phyloP scores from a whole-genome alignment of 1,140 invertebrate genomes.

The Pantala flavescens region DNA sequence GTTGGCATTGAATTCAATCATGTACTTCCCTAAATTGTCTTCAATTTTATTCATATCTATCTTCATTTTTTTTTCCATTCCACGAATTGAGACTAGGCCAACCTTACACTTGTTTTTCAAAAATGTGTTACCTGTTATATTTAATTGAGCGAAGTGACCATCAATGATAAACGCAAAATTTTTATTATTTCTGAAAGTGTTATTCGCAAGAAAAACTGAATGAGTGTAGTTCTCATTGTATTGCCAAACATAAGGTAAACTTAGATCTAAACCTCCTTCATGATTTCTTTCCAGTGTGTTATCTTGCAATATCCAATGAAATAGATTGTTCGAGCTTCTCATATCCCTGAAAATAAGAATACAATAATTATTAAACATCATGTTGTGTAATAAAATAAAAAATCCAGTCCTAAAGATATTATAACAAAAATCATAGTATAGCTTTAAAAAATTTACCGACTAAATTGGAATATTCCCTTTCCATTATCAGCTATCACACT shows the following conservation, averaged over 20 bases:
- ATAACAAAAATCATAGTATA: background rate
- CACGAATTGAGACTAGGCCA: constrained; percentile 73
- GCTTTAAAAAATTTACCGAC: constrained; percentile 33
- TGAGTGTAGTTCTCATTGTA: constrained; percentile 92
- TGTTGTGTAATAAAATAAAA: background rate
- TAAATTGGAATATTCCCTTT: constrained; percentile 73
- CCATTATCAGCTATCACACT: constrained; percentile 75
- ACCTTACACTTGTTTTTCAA: constrained; percentile 70
- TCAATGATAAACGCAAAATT: constrained; percentile 57
- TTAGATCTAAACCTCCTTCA: constrained; percentile 71
- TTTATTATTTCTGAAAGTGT: constrained; percentile 75
- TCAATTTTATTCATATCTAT: constrained; percentile 63
- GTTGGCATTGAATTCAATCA: constrained; percentile 79
- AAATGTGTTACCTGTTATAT: constrained; percentile 74
- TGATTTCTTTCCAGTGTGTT: constrained; percentile 76
- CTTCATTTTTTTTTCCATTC: constrained; percentile 93
- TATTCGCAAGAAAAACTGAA: constrained; percentile 73
- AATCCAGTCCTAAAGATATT: background rate
- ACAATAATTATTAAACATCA: constrained; percentile 15
- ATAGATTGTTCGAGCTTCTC: constrained; percentile 84
- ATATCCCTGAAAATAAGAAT: constrained; percentile 53
- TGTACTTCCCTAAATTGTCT: constrained; percentile 70
- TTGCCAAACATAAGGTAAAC: constrained; percentile 86
- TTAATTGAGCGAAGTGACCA: constrained; percentile 50
- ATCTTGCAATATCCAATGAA: constrained; percentile 84